Evolutionary conservation across 1,140 invertebrate species (phyloP).

Genomic region (Lysiphlebus fabarum): DNA sequence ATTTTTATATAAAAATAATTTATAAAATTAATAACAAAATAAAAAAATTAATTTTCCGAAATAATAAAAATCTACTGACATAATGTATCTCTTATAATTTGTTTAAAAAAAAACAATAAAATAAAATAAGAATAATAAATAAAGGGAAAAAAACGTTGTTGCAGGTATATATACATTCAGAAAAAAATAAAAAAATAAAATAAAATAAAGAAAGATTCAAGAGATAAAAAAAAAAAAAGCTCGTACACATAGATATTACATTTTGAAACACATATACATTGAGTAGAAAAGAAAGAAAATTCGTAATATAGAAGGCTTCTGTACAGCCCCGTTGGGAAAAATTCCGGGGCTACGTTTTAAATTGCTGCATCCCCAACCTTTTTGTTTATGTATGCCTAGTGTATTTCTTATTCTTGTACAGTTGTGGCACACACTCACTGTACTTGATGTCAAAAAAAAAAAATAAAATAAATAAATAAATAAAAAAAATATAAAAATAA

Average conservation of each 20-base stretch:
- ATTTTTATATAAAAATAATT: too few species aligned
- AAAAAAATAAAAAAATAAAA: too few species aligned
- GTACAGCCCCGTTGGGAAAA: conserved; percentile 55
- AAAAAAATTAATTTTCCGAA: too few species aligned
- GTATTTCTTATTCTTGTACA: conserved; percentile 58
- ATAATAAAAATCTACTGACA: too few species aligned
- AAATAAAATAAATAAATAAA: too few species aligned
- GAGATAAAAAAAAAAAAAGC: conserved; percentile 21
- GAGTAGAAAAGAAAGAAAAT: conserved; percentile 49
- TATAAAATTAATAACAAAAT: too few species aligned
- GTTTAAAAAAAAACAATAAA: too few species aligned
- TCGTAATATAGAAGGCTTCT: conserved; percentile 55
- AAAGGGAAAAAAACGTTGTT: too few species aligned
- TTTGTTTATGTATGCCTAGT: conserved; percentile 56
- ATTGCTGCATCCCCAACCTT: conserved; percentile 57
- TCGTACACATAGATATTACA: conserved; percentile 28
- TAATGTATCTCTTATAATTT: too few species aligned
- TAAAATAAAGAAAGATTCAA: neutral
- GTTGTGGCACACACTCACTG: conserved; percentile 37
- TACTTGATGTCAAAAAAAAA: too few species aligned
- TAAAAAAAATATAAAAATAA: conserved; percentile 6
- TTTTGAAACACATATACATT: conserved; percentile 14
- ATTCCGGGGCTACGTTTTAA: conserved; percentile 58
- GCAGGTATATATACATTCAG: too few species aligned
- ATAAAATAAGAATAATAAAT: too few species aligned